These are phyloP conservation scores for Agrotis exclamationis DNA, from an alignment of 2,888 invertebrate genomes.

Conservation along the genomic window DNA sequence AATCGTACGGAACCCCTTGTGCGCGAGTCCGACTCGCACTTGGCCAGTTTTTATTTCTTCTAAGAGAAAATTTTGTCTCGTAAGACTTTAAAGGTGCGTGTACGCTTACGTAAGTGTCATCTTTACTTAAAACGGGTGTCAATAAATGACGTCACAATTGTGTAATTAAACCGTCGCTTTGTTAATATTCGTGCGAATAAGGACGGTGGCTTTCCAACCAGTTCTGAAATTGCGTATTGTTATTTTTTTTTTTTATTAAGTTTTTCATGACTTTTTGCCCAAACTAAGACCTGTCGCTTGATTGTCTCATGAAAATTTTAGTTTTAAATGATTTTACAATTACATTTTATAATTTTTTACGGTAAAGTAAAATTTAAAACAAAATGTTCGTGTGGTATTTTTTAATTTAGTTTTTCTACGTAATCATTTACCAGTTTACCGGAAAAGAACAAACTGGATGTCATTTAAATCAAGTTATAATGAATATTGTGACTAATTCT, in stretches of 20 bases:
- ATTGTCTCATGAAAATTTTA: background rate
- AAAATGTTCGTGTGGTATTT: background rate
- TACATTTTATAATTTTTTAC: background rate
- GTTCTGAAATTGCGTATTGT: conserved; percentile 42
- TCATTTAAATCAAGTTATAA: background rate
- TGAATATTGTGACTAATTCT: background rate
- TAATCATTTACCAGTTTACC: conserved; percentile 2
- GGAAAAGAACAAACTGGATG: background rate
- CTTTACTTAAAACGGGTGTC: conserved; percentile 2
- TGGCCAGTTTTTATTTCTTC: too few relatives aligned
- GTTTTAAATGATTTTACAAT: background rate
- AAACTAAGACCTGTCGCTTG: background rate
- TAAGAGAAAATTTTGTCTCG: background rate
- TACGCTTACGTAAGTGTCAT: conserved; percentile 29
- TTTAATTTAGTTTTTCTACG: background rate
- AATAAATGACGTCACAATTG: conserved; percentile 39
- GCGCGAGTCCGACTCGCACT: too few relatives aligned
- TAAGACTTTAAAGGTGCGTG: background rate
- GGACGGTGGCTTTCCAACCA: conserved; percentile 46
- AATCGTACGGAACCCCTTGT: too few relatives aligned
- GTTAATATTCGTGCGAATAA: conserved; percentile 43
- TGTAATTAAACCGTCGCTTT: conserved; percentile 23
- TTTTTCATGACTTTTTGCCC: background rate
- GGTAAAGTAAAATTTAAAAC: conserved; percentile 6
- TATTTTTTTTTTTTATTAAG: background rate